These are phyloP conservation scores for Narcine bancroftii DNA, from an alignment of 2,113 vertebrate species.

Conservation along the genomic window DNA sequence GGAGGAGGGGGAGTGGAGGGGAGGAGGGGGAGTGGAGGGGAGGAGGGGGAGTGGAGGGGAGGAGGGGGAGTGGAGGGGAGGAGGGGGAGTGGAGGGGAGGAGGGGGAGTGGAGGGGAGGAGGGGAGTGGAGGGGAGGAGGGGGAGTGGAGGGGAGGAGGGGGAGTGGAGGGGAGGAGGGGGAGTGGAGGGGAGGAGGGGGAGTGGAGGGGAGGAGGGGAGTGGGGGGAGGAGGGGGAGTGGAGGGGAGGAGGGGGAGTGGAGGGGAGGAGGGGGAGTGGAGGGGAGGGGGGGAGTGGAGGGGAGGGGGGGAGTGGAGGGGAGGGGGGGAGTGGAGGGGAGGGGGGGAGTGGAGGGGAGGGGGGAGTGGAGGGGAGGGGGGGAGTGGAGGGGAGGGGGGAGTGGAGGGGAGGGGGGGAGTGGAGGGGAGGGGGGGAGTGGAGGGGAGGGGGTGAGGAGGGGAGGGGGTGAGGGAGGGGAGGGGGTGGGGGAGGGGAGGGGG, in stretches of 20 bases:
- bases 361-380: neutral
- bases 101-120: neutral
- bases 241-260: neutral
- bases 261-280: neutral
- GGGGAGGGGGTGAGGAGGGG: neutral
- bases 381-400: neutral
- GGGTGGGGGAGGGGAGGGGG: neutral
- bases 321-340: too few species aligned
- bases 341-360: neutral
- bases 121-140: neutral
- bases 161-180: constrained; percentile 51
- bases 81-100: neutral
- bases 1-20: neutral
- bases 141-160: neutral
- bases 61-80: neutral
- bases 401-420: neutral
- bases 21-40: neutral
- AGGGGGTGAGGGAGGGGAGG: neutral
- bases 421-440: too few species aligned
- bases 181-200: neutral
- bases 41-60: neutral
- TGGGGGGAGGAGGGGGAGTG: accelerated
- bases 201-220: constrained; percentile 43
- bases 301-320: neutral
- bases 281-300: neutral